These are phyloP conservation scores for Thalpophila matura DNA, from an alignment of 2,888 invertebrate genomes.

Conservation along the genomic window DNA sequence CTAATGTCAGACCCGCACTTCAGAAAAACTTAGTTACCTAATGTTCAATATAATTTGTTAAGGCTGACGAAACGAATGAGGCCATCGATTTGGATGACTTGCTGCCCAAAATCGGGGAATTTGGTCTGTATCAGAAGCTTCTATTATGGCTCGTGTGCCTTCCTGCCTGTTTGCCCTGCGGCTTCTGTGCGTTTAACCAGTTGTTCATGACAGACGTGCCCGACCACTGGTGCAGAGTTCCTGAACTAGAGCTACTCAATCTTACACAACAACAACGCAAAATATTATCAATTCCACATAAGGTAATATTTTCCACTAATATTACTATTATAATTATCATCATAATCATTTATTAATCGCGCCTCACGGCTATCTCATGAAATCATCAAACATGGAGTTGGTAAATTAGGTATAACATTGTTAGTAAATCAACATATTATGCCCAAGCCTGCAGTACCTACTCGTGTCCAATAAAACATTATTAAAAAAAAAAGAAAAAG, in stretches of 20 bases:
- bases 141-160: slow-evolving; percentile 96
- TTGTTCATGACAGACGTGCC: slow-evolving; percentile 97
- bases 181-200: slow-evolving; percentile 98
- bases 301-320: too few species aligned
- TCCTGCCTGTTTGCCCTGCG: slow-evolving; percentile 97
- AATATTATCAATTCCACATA: slow-evolving; percentile 92
- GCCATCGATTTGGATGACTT: slow-evolving; percentile 96
- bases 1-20: slow-evolving; percentile 11
- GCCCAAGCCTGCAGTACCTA: too few species aligned
- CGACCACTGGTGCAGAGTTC: slow-evolving; percentile 96
- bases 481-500: too few species aligned
- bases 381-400: too few species aligned
- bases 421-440: too few species aligned
- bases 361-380: background rate
- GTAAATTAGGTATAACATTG: too few species aligned
- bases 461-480: too few species aligned
- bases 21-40: slow-evolving; percentile 19
- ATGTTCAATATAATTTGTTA: slow-evolving; percentile 27
- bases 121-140: slow-evolving; percentile 96
- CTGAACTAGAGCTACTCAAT: slow-evolving; percentile 90
- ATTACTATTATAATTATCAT: too few species aligned
- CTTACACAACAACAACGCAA: slow-evolving; percentile 91
- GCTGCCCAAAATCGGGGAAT: slow-evolving; percentile 96
- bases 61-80: slow-evolving; percentile 61
- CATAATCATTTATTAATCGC: slow-evolving; percentile 7